phyloP scores from a whole-genome alignment of 2,888 invertebrate genomes.

The Dilophus febrilis region DNA sequence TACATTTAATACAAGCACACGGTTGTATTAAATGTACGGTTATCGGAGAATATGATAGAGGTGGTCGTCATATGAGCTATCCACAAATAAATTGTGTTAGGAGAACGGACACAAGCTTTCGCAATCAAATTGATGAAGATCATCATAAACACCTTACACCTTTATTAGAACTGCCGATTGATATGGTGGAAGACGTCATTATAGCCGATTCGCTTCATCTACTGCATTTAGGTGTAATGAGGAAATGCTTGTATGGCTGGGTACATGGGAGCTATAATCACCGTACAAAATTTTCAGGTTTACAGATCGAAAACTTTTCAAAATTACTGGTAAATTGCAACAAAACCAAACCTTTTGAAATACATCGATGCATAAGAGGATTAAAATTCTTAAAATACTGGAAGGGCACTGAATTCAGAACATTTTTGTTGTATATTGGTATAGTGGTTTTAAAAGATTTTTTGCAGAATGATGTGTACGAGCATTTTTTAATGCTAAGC shows the following conservation, averaged over 20 bases:
- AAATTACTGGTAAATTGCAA: neutral
- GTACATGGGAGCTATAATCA: neutral
- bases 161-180: neutral
- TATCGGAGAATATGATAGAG: neutral
- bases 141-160: neutral
- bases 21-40: neutral
- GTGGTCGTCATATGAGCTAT: neutral
- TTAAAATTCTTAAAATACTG: constrained; percentile 1
- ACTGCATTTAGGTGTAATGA: neutral
- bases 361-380: constrained; percentile 1
- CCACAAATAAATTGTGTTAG: neutral
- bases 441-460: constrained; percentile 1
- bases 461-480: neutral
- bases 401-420: constrained; percentile 4
- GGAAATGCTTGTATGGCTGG: neutral
- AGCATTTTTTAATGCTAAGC: constrained; percentile 1
- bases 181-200: neutral
- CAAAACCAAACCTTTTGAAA: constrained; percentile 1
- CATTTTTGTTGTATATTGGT: constrained; percentile 4
- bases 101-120: neutral
- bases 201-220: neutral
- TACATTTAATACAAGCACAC: neutral
- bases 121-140: neutral
- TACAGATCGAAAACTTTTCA: neutral
- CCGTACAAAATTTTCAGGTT: neutral